Evolutionary conservation across 2,797 vertebrate genomes (phyloP).

Genomic region (Knipowitschia caucasica): DNA sequence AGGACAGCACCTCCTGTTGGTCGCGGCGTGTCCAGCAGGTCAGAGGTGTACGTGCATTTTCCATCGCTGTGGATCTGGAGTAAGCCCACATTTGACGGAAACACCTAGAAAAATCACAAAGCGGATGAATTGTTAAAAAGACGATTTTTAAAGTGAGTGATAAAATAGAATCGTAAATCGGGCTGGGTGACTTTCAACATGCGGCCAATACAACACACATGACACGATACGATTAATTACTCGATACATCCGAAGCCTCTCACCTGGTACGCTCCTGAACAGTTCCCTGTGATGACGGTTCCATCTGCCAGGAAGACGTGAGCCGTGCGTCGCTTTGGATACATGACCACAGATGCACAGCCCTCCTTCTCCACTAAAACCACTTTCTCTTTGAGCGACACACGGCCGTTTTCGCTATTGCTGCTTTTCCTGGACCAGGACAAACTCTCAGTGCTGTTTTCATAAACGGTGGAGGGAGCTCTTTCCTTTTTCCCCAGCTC

Average conservation of each 20-base stretch:
- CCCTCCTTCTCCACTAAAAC: slow-evolving; percentile 81
- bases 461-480: slow-evolving; percentile 52
- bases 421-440: slow-evolving; percentile 1
- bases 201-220: no score
- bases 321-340: slow-evolving; percentile 75
- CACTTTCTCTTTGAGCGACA: slow-evolving; percentile 64
- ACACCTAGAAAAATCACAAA: slow-evolving; percentile 73
- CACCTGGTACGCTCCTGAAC: slow-evolving; percentile 84
- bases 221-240: no score
- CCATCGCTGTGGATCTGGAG: slow-evolving; percentile 81
- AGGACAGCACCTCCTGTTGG: slow-evolving; percentile 21
- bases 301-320: slow-evolving; percentile 82
- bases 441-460: slow-evolving; percentile 1
- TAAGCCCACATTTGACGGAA: slow-evolving; percentile 71
- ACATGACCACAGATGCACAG: slow-evolving; percentile 80
- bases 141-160: no score
- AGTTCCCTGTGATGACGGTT: slow-evolving; percentile 80
- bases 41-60: slow-evolving; percentile 75
- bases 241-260: slow-evolving; percentile 16
- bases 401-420: neutral
- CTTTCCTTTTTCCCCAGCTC: slow-evolving; percentile 8
- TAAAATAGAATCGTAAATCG: no score
- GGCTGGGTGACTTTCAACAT: no score
- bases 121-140: no score
- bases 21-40: slow-evolving; percentile 19